Percentiles rank a stretch among this genome's conserved stretches.
These are phyloP conservation scores for Vireo griseus DNA, from an alignment of 2,797 vertebrate species.

Conservation along the genomic window DNA sequence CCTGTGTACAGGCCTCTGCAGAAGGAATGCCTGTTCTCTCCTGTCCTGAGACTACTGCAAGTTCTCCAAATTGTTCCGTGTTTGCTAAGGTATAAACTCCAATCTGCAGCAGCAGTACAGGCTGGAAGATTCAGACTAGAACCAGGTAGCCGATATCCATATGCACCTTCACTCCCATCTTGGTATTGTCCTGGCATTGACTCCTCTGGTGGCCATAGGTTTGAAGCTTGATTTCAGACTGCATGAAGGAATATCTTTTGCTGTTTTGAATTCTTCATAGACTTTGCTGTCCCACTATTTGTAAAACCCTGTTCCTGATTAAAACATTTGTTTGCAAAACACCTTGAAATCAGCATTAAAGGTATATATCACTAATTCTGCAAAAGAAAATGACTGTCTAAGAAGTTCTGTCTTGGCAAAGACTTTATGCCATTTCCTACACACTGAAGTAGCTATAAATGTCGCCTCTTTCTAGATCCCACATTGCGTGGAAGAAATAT, in stretches of 20 bases:
- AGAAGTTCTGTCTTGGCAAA: neutral
- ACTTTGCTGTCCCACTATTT: neutral
- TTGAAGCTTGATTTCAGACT: neutral
- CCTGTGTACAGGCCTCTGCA: neutral
- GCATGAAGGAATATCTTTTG: neutral
- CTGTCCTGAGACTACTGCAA: neutral
- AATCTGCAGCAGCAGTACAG: neutral
- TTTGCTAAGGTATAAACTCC: neutral
- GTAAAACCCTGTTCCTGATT: neutral
- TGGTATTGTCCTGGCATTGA: neutral
- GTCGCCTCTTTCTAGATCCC: neutral
- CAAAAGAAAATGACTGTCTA: neutral
- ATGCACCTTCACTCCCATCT: neutral
- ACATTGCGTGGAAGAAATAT: neutral
- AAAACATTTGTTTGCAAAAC: neutral
- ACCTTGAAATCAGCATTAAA: neutral
- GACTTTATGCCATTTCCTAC: neutral
- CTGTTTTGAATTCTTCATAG: neutral
- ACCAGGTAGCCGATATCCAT: neutral
- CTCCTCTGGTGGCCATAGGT: neutral
- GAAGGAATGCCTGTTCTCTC: neutral
- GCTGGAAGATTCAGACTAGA: neutral
- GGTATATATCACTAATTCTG: neutral
- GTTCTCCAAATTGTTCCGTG: neutral
- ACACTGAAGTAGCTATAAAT: neutral